phyloP scores from a whole-genome alignment of 64 coral and sea anemone genomes.

The Actinia tenebrosa region DNA sequence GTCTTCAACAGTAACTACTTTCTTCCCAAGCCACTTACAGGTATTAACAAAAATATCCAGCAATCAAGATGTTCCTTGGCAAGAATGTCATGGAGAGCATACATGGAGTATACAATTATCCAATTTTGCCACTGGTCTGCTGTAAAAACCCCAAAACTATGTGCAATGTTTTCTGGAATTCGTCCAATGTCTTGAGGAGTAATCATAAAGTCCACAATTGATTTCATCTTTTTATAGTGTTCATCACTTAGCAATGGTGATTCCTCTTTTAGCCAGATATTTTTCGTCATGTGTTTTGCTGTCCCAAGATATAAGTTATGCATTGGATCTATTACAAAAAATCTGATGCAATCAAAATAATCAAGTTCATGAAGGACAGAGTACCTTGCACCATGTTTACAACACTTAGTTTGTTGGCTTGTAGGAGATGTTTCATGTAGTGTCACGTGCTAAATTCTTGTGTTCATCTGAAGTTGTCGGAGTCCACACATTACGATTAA shows the following conservation, averaged over 20 bases:
- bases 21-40: conserved; percentile 16
- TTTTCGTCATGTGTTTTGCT: conserved; percentile 17
- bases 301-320: conserved; percentile 28
- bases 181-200: conserved; percentile 4
- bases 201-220: background rate
- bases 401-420: background rate
- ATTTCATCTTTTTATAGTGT: conserved; percentile 1
- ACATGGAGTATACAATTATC: conserved; percentile 19
- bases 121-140: conserved; percentile 43
- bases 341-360: conserved; percentile 20
- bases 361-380: background rate
- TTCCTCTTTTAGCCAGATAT: conserved; percentile 7
- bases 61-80: background rate
- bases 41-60: conserved; percentile 14
- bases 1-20: conserved; percentile 2
- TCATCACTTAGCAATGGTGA: background rate
- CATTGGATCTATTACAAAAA: conserved; percentile 30
- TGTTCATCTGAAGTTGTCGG: background rate
- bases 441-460: background rate
- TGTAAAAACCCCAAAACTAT: conserved; percentile 1
- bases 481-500: conserved; percentile 3
- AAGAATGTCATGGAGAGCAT: background rate
- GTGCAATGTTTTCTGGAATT: conserved; percentile 2
- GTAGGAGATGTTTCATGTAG: background rate
- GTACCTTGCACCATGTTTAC: conserved; percentile 5